A percentile compares a stretch with the other conserved stretches of the same genome.
These are phyloP conservation scores for Unio delphinus DNA, from an alignment of 2,888 invertebrate genomes.

Conservation along the genomic window DNA sequence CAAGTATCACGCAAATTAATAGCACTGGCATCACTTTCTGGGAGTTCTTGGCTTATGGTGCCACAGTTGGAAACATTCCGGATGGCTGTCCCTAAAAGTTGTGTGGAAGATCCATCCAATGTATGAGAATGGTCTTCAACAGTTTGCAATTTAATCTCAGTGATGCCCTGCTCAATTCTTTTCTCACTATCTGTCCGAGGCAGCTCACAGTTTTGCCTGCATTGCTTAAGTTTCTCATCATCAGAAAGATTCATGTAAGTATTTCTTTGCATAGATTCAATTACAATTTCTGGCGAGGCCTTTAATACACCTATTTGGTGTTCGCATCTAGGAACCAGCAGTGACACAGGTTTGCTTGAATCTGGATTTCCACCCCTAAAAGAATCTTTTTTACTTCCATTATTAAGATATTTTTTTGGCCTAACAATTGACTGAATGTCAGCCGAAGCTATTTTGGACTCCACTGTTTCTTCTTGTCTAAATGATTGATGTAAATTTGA, in stretches of 20 bases:
- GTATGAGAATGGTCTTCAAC: neutral
- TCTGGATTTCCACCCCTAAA: too few relatives aligned
- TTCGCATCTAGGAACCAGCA: neutral
- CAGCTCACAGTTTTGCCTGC: conserved; percentile 28
- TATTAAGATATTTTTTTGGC: conserved; percentile 38
- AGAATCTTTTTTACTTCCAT: conserved; percentile 20
- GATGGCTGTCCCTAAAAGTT: conserved; percentile 31
- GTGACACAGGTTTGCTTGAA: too few relatives aligned
- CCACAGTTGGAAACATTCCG: too few relatives aligned
- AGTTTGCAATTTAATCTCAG: conserved; percentile 25
- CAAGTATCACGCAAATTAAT: too few relatives aligned
- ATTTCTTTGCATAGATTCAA: conserved; percentile 48
- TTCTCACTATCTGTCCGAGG: conserved; percentile 35
- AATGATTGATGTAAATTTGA: conserved; percentile 18
- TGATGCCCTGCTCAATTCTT: conserved; percentile 28
- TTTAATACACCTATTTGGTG: conserved; percentile 4
- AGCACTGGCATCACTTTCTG: too few relatives aligned
- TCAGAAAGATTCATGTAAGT: conserved; percentile 38
- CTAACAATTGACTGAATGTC: conserved; percentile 50
- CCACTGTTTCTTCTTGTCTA: conserved; percentile 37
- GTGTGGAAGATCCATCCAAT: conserved; percentile 13
- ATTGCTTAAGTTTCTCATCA: conserved; percentile 31
- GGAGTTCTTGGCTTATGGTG: too few relatives aligned
- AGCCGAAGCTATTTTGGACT: conserved; percentile 45
- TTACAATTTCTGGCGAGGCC: conserved; percentile 41